Percentiles rank a stretch among this genome's conserved stretches.
Conservation (phyloP, 2,113 vertebrate genomes). For the Jaculus jaculus region DNA sequence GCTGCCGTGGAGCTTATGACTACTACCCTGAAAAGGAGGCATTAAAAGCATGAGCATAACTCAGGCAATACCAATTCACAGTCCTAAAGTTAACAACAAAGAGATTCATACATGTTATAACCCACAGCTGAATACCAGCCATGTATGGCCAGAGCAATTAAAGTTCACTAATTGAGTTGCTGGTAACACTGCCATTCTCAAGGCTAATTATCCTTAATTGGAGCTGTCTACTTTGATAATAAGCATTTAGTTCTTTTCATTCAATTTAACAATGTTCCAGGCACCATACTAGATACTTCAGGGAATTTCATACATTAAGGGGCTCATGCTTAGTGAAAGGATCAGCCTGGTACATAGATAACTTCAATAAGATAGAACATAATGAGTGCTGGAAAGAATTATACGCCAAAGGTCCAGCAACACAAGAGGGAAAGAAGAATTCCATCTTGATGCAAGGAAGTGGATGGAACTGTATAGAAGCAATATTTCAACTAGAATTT, state of each 20-base stretch:
- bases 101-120: slow-evolving; percentile 30
- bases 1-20: background rate
- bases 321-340: slow-evolving; percentile 47
- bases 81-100: slow-evolving; percentile 26
- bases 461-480: slow-evolving; percentile 23
- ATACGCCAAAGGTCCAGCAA: slow-evolving; percentile 5
- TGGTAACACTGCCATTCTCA: slow-evolving; percentile 62
- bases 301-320: slow-evolving; percentile 50
- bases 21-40: background rate
- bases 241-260: slow-evolving; percentile 66
- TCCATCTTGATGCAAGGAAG: background rate
- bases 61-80: background rate
- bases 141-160: slow-evolving; percentile 66
- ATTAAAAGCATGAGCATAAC: background rate
- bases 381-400: background rate
- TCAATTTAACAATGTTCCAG: slow-evolving; percentile 68
- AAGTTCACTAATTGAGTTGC: slow-evolving; percentile 64
- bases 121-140: slow-evolving; percentile 39
- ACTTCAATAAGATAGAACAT: slow-evolving; percentile 6
- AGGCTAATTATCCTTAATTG: slow-evolving; percentile 71
- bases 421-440: background rate
- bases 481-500: slow-evolving; percentile 20
- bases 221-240: slow-evolving; percentile 67
- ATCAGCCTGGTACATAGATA: slow-evolving; percentile 38
- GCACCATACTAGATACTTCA: slow-evolving; percentile 54